A percentile compares a stretch with the other conserved stretches of the same genome.
Conservation (phyloP, 2,888 invertebrate species). For the Alviniconcha strummeri region DNA sequence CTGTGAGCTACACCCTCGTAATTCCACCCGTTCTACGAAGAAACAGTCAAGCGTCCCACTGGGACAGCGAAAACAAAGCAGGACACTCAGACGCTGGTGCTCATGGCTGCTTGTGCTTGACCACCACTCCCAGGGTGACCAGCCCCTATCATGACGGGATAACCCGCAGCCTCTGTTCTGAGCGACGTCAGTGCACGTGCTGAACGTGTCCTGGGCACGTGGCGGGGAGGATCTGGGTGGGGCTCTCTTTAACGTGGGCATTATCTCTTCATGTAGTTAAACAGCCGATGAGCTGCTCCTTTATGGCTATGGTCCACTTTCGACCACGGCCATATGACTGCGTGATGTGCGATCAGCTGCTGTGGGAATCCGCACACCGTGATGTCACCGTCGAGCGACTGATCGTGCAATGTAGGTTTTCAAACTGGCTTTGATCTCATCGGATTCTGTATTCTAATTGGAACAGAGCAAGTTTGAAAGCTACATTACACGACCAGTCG, state of each 20-base stretch:
- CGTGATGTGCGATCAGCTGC: not conserved
- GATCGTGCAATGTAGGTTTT: no score
- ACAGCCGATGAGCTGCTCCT: not conserved
- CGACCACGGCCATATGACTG: not conserved
- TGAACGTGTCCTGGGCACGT: not conserved
- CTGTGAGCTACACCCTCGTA: no score
- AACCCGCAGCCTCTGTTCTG: conserved; percentile 1
- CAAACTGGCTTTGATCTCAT: no score
- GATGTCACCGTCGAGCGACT: no score
- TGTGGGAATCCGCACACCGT: no score
- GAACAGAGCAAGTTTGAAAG: no score
- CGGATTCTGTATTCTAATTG: no score
- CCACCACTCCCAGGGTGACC: not conserved
- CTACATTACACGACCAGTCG: no score
- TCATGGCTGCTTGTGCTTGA: not conserved
- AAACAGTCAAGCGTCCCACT: no score
- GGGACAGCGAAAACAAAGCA: not conserved
- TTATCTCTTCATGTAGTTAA: not conserved
- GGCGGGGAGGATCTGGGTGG: not conserved
- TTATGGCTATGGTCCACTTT: not conserved
- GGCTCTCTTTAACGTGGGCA: not conserved
- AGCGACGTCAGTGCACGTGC: conserved; percentile 11
- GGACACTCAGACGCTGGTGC: not conserved
- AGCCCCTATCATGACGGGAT: not conserved
- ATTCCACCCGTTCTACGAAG: no score